A percentile compares a stretch with the other conserved stretches of the same genome.
Conservation (phyloP, 2,797 vertebrate species). For the Platyrinchus mystaceus region DNA sequence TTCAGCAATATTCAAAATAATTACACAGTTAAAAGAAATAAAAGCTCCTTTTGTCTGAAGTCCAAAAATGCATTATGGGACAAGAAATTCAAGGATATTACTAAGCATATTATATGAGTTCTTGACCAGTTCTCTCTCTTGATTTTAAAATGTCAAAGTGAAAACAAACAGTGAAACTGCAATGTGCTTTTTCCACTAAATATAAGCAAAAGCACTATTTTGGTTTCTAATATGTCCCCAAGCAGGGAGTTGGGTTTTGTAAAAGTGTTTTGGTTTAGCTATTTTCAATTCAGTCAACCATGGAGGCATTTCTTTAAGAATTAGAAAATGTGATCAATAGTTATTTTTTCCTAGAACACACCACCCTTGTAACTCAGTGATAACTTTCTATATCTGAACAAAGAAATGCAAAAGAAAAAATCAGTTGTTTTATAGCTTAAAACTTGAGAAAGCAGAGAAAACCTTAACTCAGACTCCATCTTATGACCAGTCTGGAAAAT, state of each 20-base stretch:
- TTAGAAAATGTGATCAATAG: fast-evolving
- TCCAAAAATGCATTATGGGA: background rate
- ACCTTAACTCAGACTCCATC: background rate
- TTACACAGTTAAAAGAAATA: background rate
- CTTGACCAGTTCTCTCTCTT: background rate
- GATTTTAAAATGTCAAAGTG: background rate
- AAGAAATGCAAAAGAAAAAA: background rate
- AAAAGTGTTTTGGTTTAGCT: background rate
- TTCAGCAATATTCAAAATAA: background rate
- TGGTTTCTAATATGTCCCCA: background rate
- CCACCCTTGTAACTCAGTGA: background rate
- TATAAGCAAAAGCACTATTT: background rate
- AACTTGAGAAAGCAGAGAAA: background rate
- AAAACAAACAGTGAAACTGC: background rate
- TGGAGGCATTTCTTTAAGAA: background rate
- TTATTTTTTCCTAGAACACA: background rate
- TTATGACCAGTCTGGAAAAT: background rate
- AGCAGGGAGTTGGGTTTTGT: background rate
- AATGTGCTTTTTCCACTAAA: background rate
- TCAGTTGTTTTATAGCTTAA: background rate
- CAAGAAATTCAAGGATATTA: background rate
- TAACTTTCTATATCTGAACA: background rate
- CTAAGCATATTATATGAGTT: background rate
- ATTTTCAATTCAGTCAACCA: background rate
- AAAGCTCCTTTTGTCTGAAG: background rate